Percentiles rank a stretch among this genome's conserved stretches.
Evolutionary conservation across 2,888 invertebrate genomes (phyloP).

Genomic region (Hemaris fuciformis): DNA sequence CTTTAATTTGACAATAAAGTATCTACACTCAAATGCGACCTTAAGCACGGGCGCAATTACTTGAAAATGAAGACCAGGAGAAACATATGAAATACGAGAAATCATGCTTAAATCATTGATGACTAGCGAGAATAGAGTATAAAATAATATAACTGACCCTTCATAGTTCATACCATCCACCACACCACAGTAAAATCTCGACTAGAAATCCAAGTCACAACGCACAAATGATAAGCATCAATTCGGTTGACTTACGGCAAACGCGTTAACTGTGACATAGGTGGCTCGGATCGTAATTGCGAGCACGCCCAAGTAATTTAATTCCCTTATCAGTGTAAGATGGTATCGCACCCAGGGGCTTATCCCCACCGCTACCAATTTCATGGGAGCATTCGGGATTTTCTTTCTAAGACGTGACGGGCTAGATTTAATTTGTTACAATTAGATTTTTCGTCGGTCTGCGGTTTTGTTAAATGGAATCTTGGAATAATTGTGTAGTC

Average conservation of each 20-base stretch:
- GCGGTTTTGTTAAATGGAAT: not conserved
- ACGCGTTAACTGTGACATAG: conserved; percentile 6
- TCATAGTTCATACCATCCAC: not conserved
- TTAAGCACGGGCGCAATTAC: too few relatives aligned
- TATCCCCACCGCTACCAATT: conserved; percentile 33
- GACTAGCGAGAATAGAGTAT: too few relatives aligned
- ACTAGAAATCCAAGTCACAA: too few relatives aligned
- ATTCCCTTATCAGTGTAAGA: conserved; percentile 61
- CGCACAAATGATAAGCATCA: not conserved
- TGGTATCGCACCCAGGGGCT: conserved; percentile 49
- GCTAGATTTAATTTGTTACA: not conserved
- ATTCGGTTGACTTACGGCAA: not conserved
- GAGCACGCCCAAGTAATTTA: conserved; percentile 58
- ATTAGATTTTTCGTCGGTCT: not conserved
- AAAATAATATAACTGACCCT: too few relatives aligned
- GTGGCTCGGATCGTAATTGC: conserved; percentile 44
- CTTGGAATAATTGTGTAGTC: too few relatives aligned
- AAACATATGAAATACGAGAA: too few relatives aligned
- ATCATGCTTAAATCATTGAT: too few relatives aligned
- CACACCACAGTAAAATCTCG: not conserved
- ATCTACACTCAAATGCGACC: too few relatives aligned
- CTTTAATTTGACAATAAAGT: too few relatives aligned
- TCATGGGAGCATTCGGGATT: conserved; percentile 11
- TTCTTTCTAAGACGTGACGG: conserved; percentile 11
- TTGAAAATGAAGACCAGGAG: too few relatives aligned